phyloP scores from a whole-genome alignment of 2,888 invertebrate genomes.

The Xiphydria camelus region DNA sequence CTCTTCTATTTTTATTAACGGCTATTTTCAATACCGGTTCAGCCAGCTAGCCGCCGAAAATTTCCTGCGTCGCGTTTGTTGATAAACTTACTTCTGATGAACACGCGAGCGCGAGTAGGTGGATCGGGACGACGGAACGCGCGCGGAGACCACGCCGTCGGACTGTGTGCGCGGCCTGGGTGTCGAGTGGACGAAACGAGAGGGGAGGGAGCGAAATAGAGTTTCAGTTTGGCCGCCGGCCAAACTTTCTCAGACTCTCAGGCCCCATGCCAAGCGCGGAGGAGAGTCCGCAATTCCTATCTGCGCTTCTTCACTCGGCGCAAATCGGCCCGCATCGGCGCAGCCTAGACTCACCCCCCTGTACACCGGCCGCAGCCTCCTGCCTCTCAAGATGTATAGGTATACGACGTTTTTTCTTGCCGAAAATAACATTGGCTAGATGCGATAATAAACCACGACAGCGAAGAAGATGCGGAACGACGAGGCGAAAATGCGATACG shows the following conservation, averaged over 20 bases:
- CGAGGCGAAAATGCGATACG: too few relatives aligned
- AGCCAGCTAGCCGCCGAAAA: conserved; percentile 17
- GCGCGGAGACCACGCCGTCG: neutral
- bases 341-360: too few relatives aligned
- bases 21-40: conserved; percentile 1
- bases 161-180: neutral
- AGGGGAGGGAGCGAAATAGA: conserved; percentile 19
- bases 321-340: neutral
- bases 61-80: conserved; percentile 33
- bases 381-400: too few relatives aligned
- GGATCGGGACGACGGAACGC: too few relatives aligned
- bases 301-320: neutral
- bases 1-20: conserved; percentile 3
- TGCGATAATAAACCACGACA: too few relatives aligned
- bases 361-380: too few relatives aligned
- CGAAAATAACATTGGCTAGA: too few relatives aligned
- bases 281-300: conserved; percentile 13
- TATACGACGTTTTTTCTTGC: too few relatives aligned
- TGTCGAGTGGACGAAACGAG: neutral
- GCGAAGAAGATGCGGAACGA: too few relatives aligned
- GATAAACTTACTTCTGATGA: conserved; percentile 38
- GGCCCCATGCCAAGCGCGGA: conserved; percentile 37
- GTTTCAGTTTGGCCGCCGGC: conserved; percentile 31
- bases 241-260: conserved; percentile 33
- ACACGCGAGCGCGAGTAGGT: conserved; percentile 1